Percentiles rank a stretch among this genome's conserved stretches.
phyloP scores from a whole-genome alignment of 2,797 vertebrate species.

The Luscinia megarhynchos region DNA sequence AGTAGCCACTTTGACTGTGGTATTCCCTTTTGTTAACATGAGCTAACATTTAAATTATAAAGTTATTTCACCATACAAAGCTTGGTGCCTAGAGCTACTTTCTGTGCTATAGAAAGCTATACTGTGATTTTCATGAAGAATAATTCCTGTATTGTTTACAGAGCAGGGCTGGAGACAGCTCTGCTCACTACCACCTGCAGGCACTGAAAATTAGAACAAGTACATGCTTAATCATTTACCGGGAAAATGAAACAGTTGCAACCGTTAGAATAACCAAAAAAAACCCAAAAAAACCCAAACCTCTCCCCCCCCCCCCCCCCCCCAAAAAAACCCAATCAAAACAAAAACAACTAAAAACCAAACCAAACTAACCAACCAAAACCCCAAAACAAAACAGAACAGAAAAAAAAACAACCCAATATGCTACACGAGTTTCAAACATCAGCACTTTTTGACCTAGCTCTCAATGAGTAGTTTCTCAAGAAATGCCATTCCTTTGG shows the following conservation, averaged over 20 bases:
- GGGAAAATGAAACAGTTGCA: conserved; percentile 49
- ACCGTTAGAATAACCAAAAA: not conserved
- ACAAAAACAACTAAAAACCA: too few species aligned
- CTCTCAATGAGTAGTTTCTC: not conserved
- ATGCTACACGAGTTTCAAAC: not conserved
- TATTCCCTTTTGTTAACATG: conserved; percentile 4
- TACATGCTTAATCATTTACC: conserved; percentile 57
- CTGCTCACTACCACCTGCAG: conserved; percentile 47
- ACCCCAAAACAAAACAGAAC: not conserved
- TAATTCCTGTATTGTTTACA: conserved; percentile 57
- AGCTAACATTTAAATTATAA: conserved; percentile 50
- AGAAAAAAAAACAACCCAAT: not conserved
- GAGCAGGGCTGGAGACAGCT: conserved; percentile 6
- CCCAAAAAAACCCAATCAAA: not conserved
- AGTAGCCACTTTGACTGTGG: not conserved
- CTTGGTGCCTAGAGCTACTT: conserved; percentile 37
- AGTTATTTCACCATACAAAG: conserved; percentile 61
- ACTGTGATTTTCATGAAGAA: conserved; percentile 37
- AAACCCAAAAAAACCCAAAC: too few species aligned
- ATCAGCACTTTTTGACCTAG: not conserved
- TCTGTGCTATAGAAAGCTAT: conserved; percentile 21
- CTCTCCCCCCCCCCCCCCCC: too few species aligned
- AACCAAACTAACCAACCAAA: too few species aligned
- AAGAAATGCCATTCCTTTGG: not conserved
- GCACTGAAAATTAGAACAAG: conserved; percentile 71